A percentile compares a stretch with the other conserved stretches of the same genome.
Conservation (phyloP, 2,888 invertebrate genomes). For the Lycophotia porphyrea region DNA sequence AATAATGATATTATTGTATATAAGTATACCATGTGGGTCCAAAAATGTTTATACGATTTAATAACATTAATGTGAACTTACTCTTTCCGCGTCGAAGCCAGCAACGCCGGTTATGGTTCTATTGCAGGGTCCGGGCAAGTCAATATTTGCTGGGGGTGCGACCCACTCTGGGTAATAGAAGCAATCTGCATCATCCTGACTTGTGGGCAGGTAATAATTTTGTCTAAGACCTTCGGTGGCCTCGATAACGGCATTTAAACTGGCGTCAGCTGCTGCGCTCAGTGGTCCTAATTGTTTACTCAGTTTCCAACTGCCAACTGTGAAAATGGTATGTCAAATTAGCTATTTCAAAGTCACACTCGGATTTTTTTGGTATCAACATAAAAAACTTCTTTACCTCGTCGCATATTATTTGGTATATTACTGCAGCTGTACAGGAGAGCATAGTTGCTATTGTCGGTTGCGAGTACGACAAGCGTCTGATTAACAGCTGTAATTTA, state of each 20-base stretch:
- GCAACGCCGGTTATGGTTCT: no score
- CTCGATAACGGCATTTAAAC: neutral
- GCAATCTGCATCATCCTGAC: conserved; percentile 76
- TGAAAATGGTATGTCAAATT: conserved; percentile 24
- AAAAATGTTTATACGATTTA: no score
- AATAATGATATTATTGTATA: no score
- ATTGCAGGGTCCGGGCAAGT: no score
- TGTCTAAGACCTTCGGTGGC: neutral
- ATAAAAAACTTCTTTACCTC: conserved; percentile 73
- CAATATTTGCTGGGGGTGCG: no score
- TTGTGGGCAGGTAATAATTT: conserved; percentile 75
- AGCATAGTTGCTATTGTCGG: conserved; percentile 81
- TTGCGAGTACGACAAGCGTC: conserved; percentile 79
- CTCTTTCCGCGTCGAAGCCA: no score
- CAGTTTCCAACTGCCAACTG: conserved; percentile 85
- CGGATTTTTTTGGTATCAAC: neutral
- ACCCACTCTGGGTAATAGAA: conserved; percentile 86
- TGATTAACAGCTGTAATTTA: conserved; percentile 61
- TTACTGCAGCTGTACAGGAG: conserved; percentile 83
- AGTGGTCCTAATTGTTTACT: conserved; percentile 70
- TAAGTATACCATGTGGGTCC: no score
- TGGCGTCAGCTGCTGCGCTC: conserved; percentile 63
- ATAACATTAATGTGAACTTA: no score
- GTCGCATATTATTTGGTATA: no score
- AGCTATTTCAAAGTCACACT: neutral